These are phyloP conservation scores for Erebia palarica DNA, from an alignment of 2,888 invertebrate genomes.

Conservation along the genomic window DNA sequence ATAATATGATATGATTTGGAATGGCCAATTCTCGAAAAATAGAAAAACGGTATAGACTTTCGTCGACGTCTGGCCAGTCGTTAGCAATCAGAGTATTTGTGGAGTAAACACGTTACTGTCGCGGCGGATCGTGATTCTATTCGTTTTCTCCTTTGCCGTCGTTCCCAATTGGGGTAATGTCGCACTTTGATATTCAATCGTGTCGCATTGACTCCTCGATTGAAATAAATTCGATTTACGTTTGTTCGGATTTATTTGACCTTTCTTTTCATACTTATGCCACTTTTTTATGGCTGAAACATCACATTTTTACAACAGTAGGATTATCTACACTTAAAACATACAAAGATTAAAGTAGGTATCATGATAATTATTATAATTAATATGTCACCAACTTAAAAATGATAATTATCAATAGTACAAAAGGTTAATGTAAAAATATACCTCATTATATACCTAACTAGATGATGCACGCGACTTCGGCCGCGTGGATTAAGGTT, in stretches of 20 bases:
- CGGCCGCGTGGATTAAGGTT: no score
- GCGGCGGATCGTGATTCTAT: constrained; percentile 60
- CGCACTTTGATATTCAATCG: constrained; percentile 45
- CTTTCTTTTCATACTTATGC: background rate
- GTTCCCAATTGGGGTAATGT: constrained; percentile 29
- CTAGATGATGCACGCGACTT: no score
- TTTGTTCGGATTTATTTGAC: constrained; percentile 13
- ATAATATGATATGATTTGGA: background rate
- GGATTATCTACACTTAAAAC: no score
- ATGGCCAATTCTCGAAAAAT: constrained; percentile 26
- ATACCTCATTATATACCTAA: no score
- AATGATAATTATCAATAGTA: no score
- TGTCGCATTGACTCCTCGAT: constrained; percentile 40
- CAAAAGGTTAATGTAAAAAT: no score
- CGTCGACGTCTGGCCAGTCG: constrained; percentile 52
- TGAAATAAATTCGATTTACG: constrained; percentile 31
- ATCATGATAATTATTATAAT: no score
- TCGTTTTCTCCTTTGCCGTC: constrained; percentile 52
- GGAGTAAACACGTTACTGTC: constrained; percentile 63
- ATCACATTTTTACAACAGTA: no score
- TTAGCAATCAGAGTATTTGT: constrained; percentile 68
- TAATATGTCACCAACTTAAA: no score
- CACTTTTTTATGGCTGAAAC: background rate
- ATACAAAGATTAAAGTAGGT: no score
- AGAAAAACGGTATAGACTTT: constrained; percentile 56